A percentile compares a stretch with the other conserved stretches of the same genome.
Conservation (phyloP, 2,888 invertebrate genomes). For the Alloplasta piceator region DNA sequence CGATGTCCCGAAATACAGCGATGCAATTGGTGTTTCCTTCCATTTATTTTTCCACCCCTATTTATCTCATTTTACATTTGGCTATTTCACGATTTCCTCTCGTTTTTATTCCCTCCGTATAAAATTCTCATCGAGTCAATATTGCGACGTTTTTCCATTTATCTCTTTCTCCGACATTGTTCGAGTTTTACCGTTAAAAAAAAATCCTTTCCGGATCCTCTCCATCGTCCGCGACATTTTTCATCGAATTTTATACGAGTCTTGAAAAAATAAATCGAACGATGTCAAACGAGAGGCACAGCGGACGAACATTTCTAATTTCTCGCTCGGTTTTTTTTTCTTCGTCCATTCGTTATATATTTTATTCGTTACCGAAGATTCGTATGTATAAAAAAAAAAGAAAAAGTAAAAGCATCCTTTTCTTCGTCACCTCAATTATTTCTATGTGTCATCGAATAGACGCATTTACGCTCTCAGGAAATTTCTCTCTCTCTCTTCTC, state of each 20-base stretch:
- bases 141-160: slow-evolving; percentile 11
- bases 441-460: not conserved
- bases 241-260: not conserved
- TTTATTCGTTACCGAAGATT: slow-evolving; percentile 10
- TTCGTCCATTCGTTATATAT: not conserved
- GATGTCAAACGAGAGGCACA: slow-evolving; percentile 50
- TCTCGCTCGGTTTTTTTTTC: not conserved
- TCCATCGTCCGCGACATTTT: slow-evolving; percentile 30
- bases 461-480: slow-evolving; percentile 2
- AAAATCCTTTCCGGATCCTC: slow-evolving; percentile 35
- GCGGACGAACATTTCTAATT: slow-evolving; percentile 5
- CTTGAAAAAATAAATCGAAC: slow-evolving; percentile 28
- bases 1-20: slow-evolving; percentile 71
- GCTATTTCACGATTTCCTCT: slow-evolving; percentile 15
- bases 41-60: slow-evolving; percentile 31
- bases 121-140: slow-evolving; percentile 23
- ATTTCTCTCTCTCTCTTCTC: slow-evolving; percentile 63
- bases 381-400: no score
- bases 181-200: slow-evolving; percentile 9
- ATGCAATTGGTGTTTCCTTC: slow-evolving; percentile 69
- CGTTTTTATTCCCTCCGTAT: slow-evolving; percentile 12
- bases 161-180: not conserved
- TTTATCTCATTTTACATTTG: no score
- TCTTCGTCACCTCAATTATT: slow-evolving; percentile 1
- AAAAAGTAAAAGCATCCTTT: slow-evolving; percentile 29